These are phyloP conservation scores for Drosophila biarmipes DNA, from an alignment of 1,140 invertebrate genomes.

Conservation along the genomic window DNA sequence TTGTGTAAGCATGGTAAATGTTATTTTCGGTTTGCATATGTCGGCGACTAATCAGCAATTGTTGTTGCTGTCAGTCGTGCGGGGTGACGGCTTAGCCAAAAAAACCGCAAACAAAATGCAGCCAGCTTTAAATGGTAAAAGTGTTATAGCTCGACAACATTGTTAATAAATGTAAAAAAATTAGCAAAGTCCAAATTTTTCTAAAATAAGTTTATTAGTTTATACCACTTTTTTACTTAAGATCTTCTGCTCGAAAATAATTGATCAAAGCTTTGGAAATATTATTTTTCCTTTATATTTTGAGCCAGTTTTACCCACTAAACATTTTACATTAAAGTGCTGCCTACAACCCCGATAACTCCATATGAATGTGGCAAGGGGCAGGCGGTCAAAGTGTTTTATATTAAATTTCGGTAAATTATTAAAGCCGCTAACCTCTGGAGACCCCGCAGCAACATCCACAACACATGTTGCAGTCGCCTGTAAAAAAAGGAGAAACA, in stretches of 20 bases:
- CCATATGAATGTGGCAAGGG: constrained; percentile 47
- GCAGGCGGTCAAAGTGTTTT: constrained; percentile 63
- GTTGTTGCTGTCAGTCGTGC: constrained; percentile 62
- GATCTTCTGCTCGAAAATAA: too few species aligned
- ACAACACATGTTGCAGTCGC: constrained; percentile 36
- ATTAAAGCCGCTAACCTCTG: constrained; percentile 40
- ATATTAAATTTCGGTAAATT: constrained; percentile 72
- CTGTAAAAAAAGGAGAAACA: constrained; percentile 1
- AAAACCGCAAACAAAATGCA: constrained; percentile 6
- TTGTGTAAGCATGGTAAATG: constrained; percentile 69
- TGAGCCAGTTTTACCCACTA: neutral
- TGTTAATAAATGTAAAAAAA: neutral
- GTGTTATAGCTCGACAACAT: too few species aligned
- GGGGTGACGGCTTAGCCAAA: constrained; percentile 23
- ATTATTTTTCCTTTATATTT: too few species aligned
- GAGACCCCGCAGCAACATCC: constrained; percentile 20
- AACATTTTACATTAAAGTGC: constrained; percentile 4
- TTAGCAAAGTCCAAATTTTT: too few species aligned
- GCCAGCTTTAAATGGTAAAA: constrained; percentile 4
- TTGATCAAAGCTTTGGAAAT: too few species aligned
- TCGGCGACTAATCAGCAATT: constrained; percentile 67
- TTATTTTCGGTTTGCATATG: constrained; percentile 60
- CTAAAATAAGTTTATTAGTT: neutral
- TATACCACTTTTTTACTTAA: neutral
- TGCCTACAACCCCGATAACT: neutral